Base-by-base conservation (phyloP, 2,888 invertebrate species). In the Macaria liturata region DNA sequence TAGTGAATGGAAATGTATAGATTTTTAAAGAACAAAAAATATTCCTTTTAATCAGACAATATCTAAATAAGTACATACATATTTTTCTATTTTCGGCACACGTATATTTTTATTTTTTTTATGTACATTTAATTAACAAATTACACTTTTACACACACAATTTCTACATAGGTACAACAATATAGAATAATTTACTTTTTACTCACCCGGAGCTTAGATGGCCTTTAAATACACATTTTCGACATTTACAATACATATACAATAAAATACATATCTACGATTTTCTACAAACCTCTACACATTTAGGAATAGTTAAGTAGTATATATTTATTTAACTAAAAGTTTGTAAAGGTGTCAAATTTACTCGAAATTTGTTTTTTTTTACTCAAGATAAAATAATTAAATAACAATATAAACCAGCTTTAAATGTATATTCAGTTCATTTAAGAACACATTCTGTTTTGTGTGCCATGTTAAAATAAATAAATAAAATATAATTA, bases 171-270 rank as follows among this genome's bases (percentile, higher is more conserved):
- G 20, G 4, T 7, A 34, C 49, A 39, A 49, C 49, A 55, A 54
- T 46, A 52, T 46, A 46, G 48, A 9, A 57, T 61, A 20, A 20
- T 54, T 57, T 60, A 58, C 30, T 75, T 86, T 86, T 83, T 73
- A 86, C 85, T 86, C 85, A 46, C 85, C 76, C 44, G 85, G 86
- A 86, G 86, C 84, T 65, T 71, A 62, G 50, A 71, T 76, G 74
- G 66, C 69, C 69, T 67, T 62, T 70, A 65, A 60, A 66, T 71
- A 75, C 71, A 71, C 68, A 66, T 67, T 62, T 61, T 47, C 7
- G 42, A 42, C 42, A 54, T 42, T 32, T 34, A 54, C 34, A 39
- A 32, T 39, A 51, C 34, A 8, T 63, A 46, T 54, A 51, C 42
- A 50, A 34, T 49, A 49, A 43, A 40, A 4, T 55, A 62, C 53